Evolutionary conservation across 2,888 invertebrate species (phyloP).

Genomic region (Belgica antarctica): DNA sequence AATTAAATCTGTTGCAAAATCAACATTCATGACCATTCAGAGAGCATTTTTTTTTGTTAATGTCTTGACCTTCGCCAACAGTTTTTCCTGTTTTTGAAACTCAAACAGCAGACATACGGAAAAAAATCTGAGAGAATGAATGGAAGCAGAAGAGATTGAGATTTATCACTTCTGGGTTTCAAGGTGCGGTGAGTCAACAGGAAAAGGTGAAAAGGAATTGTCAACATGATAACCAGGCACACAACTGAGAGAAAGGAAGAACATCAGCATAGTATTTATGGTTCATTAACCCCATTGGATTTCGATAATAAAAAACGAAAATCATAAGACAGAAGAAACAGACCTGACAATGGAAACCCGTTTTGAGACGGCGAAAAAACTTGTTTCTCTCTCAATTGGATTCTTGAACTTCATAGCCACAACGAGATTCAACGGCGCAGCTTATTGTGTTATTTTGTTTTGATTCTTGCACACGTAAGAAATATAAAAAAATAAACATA

Average conservation of each 20-base stretch:
- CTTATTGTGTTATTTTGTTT: neutral
- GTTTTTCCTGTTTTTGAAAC: no score
- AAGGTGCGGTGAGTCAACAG: neutral
- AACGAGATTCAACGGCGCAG: neutral
- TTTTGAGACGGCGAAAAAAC: neutral
- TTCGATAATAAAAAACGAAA: neutral
- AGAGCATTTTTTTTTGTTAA: neutral
- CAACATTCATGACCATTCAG: neutral
- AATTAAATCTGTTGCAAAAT: no score
- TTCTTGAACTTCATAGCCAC: no score
- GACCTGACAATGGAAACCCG: no score
- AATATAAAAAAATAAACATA: no score
- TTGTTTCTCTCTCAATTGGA: neutral
- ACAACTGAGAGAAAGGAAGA: neutral
- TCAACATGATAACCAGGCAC: neutral
- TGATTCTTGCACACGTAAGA: neutral
- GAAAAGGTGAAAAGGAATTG: neutral
- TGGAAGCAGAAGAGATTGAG: neutral
- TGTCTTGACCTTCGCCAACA: constrained; percentile 22
- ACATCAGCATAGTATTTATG: neutral
- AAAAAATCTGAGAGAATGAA: neutral
- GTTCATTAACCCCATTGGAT: constrained; percentile 10
- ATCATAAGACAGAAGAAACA: no score
- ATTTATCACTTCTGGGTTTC: neutral
- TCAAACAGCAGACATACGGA: no score